Conservation (phyloP, 2,113 vertebrate species). For the Prietella phreatophila region DNA sequence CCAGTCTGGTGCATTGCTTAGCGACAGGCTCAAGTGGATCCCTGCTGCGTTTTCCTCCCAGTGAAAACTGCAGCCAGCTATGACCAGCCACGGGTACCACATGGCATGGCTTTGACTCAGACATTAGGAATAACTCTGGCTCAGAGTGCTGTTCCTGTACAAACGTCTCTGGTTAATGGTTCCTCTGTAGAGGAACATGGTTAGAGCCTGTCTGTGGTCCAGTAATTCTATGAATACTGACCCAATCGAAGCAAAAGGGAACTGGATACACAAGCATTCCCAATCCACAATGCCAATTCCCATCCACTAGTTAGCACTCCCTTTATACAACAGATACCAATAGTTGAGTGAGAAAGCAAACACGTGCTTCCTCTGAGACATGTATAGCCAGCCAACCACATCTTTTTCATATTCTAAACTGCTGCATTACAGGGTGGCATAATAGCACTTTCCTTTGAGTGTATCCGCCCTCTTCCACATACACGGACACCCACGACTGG, state of each 20-base stretch:
- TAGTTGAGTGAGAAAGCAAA: not conserved
- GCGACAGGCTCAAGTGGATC: slow-evolving; percentile 11
- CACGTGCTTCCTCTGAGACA: not conserved
- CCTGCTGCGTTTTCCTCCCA: not conserved
- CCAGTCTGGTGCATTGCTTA: slow-evolving; percentile 4
- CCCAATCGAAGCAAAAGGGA: not conserved
- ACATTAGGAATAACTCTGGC: not conserved
- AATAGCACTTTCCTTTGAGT: too few species aligned
- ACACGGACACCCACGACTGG: not conserved
- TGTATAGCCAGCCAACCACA: not conserved
- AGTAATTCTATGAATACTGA: not conserved
- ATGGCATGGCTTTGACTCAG: slow-evolving; percentile 9
- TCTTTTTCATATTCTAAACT: not conserved
- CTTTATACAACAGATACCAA: too few species aligned
- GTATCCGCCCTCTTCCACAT: not conserved
- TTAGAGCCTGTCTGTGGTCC: not conserved
- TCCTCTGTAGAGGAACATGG: not conserved
- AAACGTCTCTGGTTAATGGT: not conserved
- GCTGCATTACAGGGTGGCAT: not conserved
- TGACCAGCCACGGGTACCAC: not conserved
- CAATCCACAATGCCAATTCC: not conserved
- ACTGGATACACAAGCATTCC: not conserved
- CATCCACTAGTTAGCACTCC: not conserved
- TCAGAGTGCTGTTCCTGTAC: not conserved
- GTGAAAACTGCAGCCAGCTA: slow-evolving; percentile 3